Base-by-base conservation (phyloP, 2,888 invertebrate genomes). In the Parnassius glacialis region DNA sequence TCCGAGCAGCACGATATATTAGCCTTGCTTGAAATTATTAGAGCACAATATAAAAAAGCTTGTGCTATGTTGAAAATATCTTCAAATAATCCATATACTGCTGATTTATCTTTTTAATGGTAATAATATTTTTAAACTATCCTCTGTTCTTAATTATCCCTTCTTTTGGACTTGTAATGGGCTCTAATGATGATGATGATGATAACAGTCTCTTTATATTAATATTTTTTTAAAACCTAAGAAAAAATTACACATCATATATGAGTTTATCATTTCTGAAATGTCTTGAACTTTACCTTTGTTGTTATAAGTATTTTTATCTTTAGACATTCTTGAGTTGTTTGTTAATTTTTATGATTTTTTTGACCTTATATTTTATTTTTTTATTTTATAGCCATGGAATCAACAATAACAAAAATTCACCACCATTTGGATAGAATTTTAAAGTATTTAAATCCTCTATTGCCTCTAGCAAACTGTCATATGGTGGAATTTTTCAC, bases 401-500 rank as follows among this genome's bases (percentile, higher is more conserved):
- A 76, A 25, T 62, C 76, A 3, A 78, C 66, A 47, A 72, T 83
- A 55, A 65, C 64, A 1, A 80, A 71, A 66, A 65, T 90, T 0
- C 74, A 68, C 9, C 67, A 75, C 52, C 85, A 92, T 56, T 77
- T 94, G 41, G 92, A 94, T 61, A 76, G 81, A 2, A 82, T 94
- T 11, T 76, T 93, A 0, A 73, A 79, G 11, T 95, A 93, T 80
- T 79, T 96, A 20, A 83, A 91, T 20, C 93, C 94, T 0, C 84
- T 94, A 51, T 81, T 94, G 65, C 90, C 93, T 0, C 81, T 97
- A 42, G 93, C 94, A 0, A 95, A 96, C 79, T 95, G 95, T 69
- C 97, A 97, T 78, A 95, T 96, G 93, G 96, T 90, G 0, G 90
- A 90, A 65, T 89, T 89, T 62, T 69, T 96, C 53, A 95, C 94